Base-by-base conservation (phyloP, 2,888 invertebrate genomes). In the Synergus japonicus region DNA sequence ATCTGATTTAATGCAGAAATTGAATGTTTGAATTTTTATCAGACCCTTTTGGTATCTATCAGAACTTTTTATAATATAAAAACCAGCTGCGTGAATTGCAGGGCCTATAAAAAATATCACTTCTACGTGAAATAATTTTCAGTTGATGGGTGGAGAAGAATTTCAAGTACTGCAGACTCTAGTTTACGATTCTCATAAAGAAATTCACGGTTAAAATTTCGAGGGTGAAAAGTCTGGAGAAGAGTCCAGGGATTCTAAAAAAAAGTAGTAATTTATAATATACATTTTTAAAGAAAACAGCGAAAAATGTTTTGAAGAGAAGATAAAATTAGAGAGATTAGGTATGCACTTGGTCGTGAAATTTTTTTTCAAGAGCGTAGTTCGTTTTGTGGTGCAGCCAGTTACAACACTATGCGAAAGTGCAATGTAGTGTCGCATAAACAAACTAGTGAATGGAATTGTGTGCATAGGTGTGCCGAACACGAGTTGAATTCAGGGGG, bases 91-190 rank as follows among this genome's bases (percentile, higher is more conserved):
- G 49, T 69, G 69, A 37, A 46, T 69, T 69, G 13, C 29, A 15
- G 49, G 29, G 15, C 29, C 49, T 29, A 49, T 46, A 46, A 69
- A 67, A 69, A 69, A 69, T 69, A 22, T 69, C 29, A 29, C 49
- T 49, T 49, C 15, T 29, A 69, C 69, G 69, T 69, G 69, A 69
- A 69, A 69, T 69, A 69, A 69, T 49, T 69, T 49, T 49, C 49
- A 46, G 46, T 12, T 18, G 18, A 15, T 15, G 22, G 29, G 3
- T 29, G 46, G 46, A 69, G 22, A 44, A 67, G 18, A 67, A 67
- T 49, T 69, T 15, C 69, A 15, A 49, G 69, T 49, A 29, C 22
- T 49, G 49, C 29, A 15, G n/a, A 15, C 49, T 69, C n/a, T n/a
- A 54, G 54, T 69, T 69, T 69, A 69, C 22, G 69, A 69, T 12